A percentile compares a stretch with the other conserved stretches of the same genome.
These are phyloP conservation scores for Oncopodura yosiiana DNA, from an alignment of 1,140 invertebrate genomes.

Conservation along the genomic window DNA sequence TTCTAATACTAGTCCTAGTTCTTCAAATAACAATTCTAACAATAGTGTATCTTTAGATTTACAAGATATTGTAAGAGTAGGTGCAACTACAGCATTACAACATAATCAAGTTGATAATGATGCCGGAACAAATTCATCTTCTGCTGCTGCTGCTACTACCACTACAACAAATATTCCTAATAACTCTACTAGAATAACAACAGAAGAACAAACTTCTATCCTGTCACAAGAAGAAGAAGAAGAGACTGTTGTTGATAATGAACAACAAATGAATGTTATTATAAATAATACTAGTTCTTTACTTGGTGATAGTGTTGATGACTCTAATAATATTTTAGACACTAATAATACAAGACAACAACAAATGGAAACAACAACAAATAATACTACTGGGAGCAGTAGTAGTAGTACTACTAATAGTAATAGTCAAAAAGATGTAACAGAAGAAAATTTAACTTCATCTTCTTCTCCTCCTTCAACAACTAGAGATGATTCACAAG, in stretches of 20 bases:
- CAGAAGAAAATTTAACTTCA: not conserved
- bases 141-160: no score
- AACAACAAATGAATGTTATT: no score
- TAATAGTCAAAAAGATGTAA: not conserved
- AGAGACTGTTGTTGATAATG: no score
- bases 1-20: not conserved
- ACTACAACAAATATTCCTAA: not conserved
- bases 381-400: not conserved
- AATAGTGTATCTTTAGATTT: no score
- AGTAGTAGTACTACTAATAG: not conserved
- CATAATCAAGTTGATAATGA: slow-evolving; percentile 1
- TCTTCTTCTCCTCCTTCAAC: not conserved
- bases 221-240: not conserved
- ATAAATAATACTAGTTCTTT: not conserved
- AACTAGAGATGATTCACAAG: slow-evolving; percentile 5
- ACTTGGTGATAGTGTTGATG: not conserved
- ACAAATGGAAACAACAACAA: not conserved
- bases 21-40: not conserved
- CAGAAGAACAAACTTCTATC: not conserved
- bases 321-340: not conserved
- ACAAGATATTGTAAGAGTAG: not conserved
- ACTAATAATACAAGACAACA: not conserved
- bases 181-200: not conserved
- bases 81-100: not conserved
- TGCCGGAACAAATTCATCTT: not conserved